Evolutionary conservation across 1,140 invertebrate species (phyloP).

Genomic region (Polyergus mexicanus): DNA sequence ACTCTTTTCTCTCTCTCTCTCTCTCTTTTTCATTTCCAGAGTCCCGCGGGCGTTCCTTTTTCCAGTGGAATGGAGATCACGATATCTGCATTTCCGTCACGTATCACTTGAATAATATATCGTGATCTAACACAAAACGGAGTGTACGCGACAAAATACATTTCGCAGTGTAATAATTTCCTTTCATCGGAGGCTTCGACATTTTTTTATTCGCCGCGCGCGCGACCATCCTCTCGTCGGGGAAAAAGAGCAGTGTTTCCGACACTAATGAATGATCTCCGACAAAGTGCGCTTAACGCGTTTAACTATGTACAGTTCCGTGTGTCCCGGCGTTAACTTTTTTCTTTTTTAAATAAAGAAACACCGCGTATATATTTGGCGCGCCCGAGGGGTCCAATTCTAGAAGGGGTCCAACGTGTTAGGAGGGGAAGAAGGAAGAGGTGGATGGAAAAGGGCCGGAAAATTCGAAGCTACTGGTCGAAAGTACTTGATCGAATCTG

Average conservation of each 20-base stretch:
- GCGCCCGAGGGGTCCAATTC: background rate
- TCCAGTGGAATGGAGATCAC: constrained; percentile 33
- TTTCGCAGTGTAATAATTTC: constrained; percentile 39
- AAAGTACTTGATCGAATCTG: constrained; percentile 59
- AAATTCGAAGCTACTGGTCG: constrained; percentile 44
- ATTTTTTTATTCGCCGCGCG: background rate
- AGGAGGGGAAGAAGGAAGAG: background rate
- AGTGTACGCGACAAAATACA: constrained; percentile 39
- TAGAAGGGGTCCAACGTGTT: background rate
- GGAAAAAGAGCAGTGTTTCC: constrained; percentile 12
- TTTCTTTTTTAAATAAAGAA: constrained; percentile 33
- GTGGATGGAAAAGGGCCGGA: background rate
- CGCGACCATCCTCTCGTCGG: background rate
- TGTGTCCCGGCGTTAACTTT: background rate
- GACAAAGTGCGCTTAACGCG: constrained; percentile 54
- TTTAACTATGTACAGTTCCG: background rate
- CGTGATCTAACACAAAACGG: constrained; percentile 50
- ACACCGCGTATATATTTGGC: background rate
- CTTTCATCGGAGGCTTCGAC: constrained; percentile 40
- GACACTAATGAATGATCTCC: constrained; percentile 40
- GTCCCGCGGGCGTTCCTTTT: constrained; percentile 49
- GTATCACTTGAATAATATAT: constrained; percentile 60
- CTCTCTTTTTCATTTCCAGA: constrained; percentile 9
- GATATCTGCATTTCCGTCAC: constrained; percentile 62
- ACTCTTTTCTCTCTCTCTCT: background rate